Base-by-base conservation (phyloP, 2,797 vertebrate genomes). In the Siniperca scherzeri region DNA sequence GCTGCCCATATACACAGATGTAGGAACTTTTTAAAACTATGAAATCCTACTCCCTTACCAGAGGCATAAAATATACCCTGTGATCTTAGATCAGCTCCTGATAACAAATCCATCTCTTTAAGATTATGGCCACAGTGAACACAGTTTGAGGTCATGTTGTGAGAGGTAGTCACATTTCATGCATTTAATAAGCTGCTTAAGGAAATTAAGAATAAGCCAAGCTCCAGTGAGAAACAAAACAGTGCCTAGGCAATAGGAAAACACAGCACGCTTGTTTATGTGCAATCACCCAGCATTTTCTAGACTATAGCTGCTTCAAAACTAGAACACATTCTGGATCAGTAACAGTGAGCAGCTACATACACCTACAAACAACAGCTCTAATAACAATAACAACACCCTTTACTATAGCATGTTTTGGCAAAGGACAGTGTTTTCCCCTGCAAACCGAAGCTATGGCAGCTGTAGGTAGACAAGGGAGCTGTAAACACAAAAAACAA, bases 401-500 rank as follows among this genome's bases (percentile, higher is more conserved):
- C 12, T 66, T 80, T 69, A 80, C 74, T 68, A 56, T 81, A 71
- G 78, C 30, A 73, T 74, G 75, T 77, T 72, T 86, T 88, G 65
- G 68, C 48, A 69, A 65, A 73, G 60, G 38, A 57, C 38, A 40
- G 68, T 19, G 22, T 77, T 74, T 84, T 68, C 33, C 64, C 50
- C 55, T 30, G 50, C 56, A 56, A 74, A 82, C 81, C 80, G 76
- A 67, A 68, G 74, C 64, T 80, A 75, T 55, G 69, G 40, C 61
- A 74, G 62, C 56, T 74, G 53, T 46, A 73, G 60, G 42, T 48
- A 30, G 62, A 88, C 77, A 80, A 52, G 56, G 61, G 57, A 72
- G 70, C 66, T 80, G 68, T 85, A 89, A 91, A 92, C 85, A 90
- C 56, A 48, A 87, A 80, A 42, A 79, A 87, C 77, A 90, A 88